These are phyloP conservation scores for Micoletzkya japonica DNA, from an alignment of 2,888 invertebrate species.

Conservation along the genomic window DNA sequence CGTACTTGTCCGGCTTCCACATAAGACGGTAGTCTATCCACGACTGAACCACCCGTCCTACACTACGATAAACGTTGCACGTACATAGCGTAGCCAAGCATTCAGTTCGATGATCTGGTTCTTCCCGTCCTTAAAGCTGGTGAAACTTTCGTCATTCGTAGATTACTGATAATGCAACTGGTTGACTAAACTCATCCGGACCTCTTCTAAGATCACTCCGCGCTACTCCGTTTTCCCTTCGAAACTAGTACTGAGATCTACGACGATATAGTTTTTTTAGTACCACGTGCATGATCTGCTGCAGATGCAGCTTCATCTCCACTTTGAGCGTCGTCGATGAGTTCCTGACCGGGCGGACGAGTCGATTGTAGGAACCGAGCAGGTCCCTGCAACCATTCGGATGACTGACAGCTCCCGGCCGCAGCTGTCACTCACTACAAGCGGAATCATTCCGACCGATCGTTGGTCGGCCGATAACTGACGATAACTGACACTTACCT, in stretches of 20 bases:
- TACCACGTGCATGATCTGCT: slow-evolving; percentile 44
- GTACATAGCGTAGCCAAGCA: slow-evolving; percentile 56
- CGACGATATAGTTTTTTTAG: background rate
- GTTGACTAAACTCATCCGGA: too few species aligned
- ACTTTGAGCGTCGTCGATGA: slow-evolving; percentile 42
- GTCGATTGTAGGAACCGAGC: slow-evolving; percentile 43
- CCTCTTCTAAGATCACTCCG: too few species aligned
- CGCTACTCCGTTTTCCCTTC: too few species aligned
- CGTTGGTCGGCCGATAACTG: too few species aligned
- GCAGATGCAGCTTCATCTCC: slow-evolving; percentile 53
- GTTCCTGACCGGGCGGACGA: slow-evolving; percentile 50
- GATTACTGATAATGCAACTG: too few species aligned
- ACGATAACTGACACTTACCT: too few species aligned
- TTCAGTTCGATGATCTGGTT: slow-evolving; percentile 57
- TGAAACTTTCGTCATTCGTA: background rate
- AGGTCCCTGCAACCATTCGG: too few species aligned
- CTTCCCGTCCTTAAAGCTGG: slow-evolving; percentile 47
- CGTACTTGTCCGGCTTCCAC: slow-evolving; percentile 55
- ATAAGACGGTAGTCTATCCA: slow-evolving; percentile 49
- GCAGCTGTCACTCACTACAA: too few species aligned
- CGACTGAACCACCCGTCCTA: slow-evolving; percentile 31
- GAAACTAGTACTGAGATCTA: too few species aligned
- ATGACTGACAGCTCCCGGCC: too few species aligned
- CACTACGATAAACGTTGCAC: background rate
- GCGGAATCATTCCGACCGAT: too few species aligned